Evolutionary conservation across 2,113 vertebrate species (phyloP).

Genomic region (Rhinogobius similis): DNA sequence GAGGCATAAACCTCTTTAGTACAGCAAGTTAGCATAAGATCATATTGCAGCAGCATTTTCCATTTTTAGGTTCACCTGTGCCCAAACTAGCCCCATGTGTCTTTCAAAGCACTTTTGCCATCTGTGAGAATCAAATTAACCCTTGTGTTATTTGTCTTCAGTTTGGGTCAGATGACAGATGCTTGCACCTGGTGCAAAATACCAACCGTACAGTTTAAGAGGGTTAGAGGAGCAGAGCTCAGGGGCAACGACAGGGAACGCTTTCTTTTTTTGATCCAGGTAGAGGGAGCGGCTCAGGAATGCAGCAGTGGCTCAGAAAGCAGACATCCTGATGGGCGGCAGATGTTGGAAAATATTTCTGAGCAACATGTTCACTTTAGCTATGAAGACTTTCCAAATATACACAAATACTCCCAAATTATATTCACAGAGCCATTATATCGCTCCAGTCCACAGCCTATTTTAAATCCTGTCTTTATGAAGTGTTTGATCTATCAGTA

Average conservation of each 20-base stretch:
- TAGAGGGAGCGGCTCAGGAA: conserved; percentile 77
- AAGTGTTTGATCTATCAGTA: background rate
- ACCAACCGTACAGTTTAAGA: conserved; percentile 33
- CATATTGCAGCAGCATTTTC: background rate
- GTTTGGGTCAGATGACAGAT: conserved; percentile 20
- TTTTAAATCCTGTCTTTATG: conserved; percentile 21
- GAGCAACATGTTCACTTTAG: conserved; percentile 72
- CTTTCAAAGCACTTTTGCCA: conserved; percentile 3
- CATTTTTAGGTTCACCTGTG: conserved; percentile 19
- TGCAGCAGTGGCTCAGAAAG: conserved; percentile 75
- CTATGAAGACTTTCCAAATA: conserved; percentile 51
- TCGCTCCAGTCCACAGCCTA: conserved; percentile 29
- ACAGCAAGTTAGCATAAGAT: conserved; percentile 24
- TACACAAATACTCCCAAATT: conserved; percentile 39
- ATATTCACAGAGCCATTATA: conserved; percentile 41
- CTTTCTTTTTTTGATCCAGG: conserved; percentile 67
- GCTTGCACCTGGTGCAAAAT: conserved; percentile 48
- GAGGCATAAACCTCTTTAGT: conserved; percentile 29
- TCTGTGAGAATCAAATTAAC: conserved; percentile 11
- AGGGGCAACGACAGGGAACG: conserved; percentile 57
- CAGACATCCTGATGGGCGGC: conserved; percentile 76
- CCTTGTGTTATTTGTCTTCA: conserved; percentile 18
- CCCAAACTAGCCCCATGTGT: background rate
- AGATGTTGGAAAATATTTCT: conserved; percentile 77
- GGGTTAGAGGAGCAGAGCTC: conserved; percentile 42